Evolutionary conservation across 2,888 invertebrate species (phyloP).

Genomic region (Drosophila recens): DNA sequence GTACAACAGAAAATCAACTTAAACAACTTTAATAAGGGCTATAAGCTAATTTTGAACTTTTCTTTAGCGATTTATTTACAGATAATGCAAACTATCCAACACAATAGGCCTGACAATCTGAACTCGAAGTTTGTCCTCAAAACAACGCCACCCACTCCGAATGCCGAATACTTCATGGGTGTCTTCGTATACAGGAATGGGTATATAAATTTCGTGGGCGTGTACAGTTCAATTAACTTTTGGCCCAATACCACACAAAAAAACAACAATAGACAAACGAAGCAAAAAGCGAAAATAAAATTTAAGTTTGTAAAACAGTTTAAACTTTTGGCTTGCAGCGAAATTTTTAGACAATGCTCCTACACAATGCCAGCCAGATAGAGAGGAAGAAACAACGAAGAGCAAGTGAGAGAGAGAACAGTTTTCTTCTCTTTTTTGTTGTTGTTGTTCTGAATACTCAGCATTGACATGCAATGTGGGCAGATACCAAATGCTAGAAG

Average conservation of each 20-base stretch:
- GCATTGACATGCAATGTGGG: slow-evolving; percentile 73
- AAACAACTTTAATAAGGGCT: neutral
- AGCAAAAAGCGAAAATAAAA: slow-evolving; percentile 29
- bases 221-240: slow-evolving; percentile 72
- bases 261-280: slow-evolving; percentile 34
- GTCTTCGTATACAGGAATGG: slow-evolving; percentile 1
- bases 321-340: slow-evolving; percentile 69
- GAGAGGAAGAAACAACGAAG: neutral
- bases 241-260: slow-evolving; percentile 51
- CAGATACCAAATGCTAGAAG: slow-evolving; percentile 22
- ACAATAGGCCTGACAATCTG: slow-evolving; percentile 26
- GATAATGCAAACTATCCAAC: slow-evolving; percentile 16
- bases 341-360: slow-evolving; percentile 57
- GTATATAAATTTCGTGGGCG: slow-evolving; percentile 61
- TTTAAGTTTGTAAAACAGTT: slow-evolving; percentile 64
- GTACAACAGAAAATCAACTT: neutral
- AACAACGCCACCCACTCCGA: slow-evolving; percentile 28
- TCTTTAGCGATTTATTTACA: slow-evolving; percentile 2
- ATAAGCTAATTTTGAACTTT: neutral
- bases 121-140: slow-evolving; percentile 7
- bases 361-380: slow-evolving; percentile 16
- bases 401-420: slow-evolving; percentile 4
- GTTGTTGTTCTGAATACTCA: slow-evolving; percentile 51
- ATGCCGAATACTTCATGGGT: slow-evolving; percentile 6
- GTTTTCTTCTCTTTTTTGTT: neutral